Conservation (phyloP, 2,113 vertebrate species). For the Sceloporus tristichus region DNA sequence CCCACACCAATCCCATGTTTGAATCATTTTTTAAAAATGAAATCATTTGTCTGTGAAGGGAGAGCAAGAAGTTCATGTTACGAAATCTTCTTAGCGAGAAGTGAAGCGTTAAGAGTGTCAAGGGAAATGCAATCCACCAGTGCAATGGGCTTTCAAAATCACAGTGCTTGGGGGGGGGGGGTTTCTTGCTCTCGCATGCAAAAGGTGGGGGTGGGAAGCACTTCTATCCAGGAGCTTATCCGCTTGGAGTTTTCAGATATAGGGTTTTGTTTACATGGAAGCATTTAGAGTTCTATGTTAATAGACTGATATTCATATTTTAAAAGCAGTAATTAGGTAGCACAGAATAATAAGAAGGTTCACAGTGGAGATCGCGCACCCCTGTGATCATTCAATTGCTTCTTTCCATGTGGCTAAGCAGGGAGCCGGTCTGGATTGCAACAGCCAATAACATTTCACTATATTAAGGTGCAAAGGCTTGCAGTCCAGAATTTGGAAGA, state of each 20-base stretch:
- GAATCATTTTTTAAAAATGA: conserved; percentile 22
- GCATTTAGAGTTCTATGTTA: neutral
- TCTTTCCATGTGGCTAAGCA: neutral
- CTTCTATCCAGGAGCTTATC: conserved; percentile 39
- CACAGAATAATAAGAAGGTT: neutral
- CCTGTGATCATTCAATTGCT: neutral
- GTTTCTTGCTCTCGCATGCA: conserved; percentile 16
- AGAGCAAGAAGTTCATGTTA: conserved; percentile 51
- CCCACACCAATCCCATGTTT: neutral
- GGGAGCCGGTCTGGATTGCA: neutral
- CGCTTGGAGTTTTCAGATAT: conserved; percentile 11
- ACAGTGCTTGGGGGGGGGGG: neutral
- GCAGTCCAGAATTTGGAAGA: neutral
- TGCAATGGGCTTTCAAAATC: conserved; percentile 26
- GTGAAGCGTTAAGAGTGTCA: conserved; percentile 3
- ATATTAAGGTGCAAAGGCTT: neutral
- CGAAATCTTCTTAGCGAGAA: conserved; percentile 49
- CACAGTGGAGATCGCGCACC: neutral
- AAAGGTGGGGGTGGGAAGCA: neutral
- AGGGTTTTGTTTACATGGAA: conserved; percentile 36
- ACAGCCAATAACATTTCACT: neutral
- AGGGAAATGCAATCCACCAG: conserved; percentile 53
- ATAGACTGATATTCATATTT: conserved; percentile 11
- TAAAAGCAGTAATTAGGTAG: neutral
- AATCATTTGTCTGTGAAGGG: conserved; percentile 43